Percentiles rank a stretch among this genome's conserved stretches.
phyloP scores from a whole-genome alignment of 1,140 invertebrate genomes.

The Calosoma granatense region DNA sequence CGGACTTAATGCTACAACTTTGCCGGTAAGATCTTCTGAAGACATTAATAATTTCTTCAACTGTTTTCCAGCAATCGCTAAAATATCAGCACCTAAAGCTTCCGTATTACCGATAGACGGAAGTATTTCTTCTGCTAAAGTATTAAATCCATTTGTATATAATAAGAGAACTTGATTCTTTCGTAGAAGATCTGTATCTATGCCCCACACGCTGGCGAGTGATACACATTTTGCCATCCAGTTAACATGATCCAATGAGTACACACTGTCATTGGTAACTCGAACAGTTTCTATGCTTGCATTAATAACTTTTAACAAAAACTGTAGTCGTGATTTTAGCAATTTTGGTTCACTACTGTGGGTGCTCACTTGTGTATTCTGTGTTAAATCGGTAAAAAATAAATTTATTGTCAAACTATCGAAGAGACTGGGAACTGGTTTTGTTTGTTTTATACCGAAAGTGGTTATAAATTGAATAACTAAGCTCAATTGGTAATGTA shows the following conservation, averaged over 20 bases:
- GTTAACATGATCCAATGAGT: constrained; percentile 44
- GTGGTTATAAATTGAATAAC: constrained; percentile 67
- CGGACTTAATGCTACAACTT: constrained; percentile 57
- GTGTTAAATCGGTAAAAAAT: constrained; percentile 27
- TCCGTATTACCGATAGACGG: constrained; percentile 52
- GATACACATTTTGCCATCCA: constrained; percentile 62
- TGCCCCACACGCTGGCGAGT: constrained; percentile 67
- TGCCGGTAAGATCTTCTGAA: constrained; percentile 45
- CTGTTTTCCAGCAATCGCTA: constrained; percentile 61
- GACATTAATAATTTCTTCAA: constrained; percentile 51
- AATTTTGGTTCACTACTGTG: constrained; percentile 25
- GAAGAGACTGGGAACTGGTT: constrained; percentile 65
- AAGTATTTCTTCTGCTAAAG: constrained; percentile 62
- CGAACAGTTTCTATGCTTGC: constrained; percentile 50
- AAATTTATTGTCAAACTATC: constrained; percentile 50
- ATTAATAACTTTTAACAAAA: constrained; percentile 52
- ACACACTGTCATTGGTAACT: constrained; percentile 40
- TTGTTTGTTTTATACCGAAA: constrained; percentile 65
- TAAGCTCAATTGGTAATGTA: constrained; percentile 67
- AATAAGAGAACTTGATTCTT: constrained; percentile 56
- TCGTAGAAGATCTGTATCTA: constrained; percentile 64
- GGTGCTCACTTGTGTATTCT: constrained; percentile 22
- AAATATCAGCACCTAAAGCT: constrained; percentile 50
- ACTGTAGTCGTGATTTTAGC: constrained; percentile 41
- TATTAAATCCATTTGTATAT: constrained; percentile 67